Conservation (phyloP, 1,140 invertebrate species). For the Penaeus indicus region DNA sequence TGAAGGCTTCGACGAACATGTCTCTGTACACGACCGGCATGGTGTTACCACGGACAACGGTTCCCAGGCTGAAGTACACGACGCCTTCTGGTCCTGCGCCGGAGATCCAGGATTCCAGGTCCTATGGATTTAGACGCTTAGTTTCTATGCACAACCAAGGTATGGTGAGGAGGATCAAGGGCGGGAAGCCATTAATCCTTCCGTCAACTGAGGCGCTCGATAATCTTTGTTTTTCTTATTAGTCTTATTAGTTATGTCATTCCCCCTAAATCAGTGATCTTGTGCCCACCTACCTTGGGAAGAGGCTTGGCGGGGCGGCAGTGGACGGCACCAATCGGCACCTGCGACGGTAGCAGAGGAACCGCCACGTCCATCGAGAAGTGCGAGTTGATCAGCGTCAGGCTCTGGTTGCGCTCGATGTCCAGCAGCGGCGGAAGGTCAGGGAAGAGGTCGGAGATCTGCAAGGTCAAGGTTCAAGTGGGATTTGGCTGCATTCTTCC, state of each 20-base stretch:
- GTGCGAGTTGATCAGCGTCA: not conserved
- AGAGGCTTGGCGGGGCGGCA: not conserved
- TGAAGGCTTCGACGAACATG: not conserved
- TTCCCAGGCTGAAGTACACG: conserved; percentile 22
- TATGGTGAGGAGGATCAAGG: not conserved
- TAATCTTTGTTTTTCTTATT: too few species aligned
- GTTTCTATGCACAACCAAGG: not conserved
- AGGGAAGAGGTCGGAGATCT: not conserved
- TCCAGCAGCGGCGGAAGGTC: not conserved
- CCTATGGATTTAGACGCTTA: not conserved
- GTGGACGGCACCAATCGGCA: not conserved
- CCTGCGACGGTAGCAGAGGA: not conserved
- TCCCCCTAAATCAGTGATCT: not conserved
- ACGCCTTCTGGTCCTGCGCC: not conserved
- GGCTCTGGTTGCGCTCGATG: not conserved
- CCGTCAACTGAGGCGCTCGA: too few species aligned
- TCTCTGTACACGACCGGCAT: not conserved
- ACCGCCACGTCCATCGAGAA: not conserved
- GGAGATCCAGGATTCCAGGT: not conserved
- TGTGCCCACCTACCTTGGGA: not conserved
- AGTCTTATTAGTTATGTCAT: not conserved
- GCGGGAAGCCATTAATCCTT: too few species aligned
- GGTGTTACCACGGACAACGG: not conserved
- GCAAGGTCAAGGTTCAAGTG: not conserved
- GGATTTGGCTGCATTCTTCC: not conserved